Percentiles rank a stretch among this genome's conserved stretches.
phyloP scores from a whole-genome alignment of 2,888 invertebrate species.

The Liodrosophila aerea region DNA sequence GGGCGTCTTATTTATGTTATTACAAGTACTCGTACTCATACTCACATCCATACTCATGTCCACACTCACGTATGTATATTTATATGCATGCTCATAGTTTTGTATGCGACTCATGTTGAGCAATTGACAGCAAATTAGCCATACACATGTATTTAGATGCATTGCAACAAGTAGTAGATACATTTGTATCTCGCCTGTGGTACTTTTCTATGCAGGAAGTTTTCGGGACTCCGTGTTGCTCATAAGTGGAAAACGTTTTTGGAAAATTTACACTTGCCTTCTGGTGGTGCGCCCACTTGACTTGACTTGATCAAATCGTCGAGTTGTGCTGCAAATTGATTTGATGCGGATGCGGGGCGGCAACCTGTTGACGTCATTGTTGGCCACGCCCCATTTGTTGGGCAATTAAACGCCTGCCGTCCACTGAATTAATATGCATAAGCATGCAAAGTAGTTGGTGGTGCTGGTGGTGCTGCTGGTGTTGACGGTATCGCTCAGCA shows the following conservation, averaged over 20 bases:
- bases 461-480: slow-evolving; percentile 10
- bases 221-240: slow-evolving; percentile 15
- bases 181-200: slow-evolving; percentile 20
- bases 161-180: slow-evolving; percentile 16
- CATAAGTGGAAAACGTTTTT: slow-evolving; percentile 2
- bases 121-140: slow-evolving; percentile 59
- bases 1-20: slow-evolving; percentile 55
- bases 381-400: slow-evolving; percentile 72
- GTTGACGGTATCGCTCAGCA: slow-evolving; percentile 20
- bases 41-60: slow-evolving; percentile 9
- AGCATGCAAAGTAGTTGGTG: slow-evolving; percentile 35
- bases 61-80: neutral
- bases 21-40: slow-evolving; percentile 39
- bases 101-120: slow-evolving; percentile 34
- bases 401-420: slow-evolving; percentile 63
- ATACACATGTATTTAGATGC: slow-evolving; percentile 40
- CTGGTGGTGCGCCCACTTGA: slow-evolving; percentile 43
- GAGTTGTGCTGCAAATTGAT: slow-evolving; percentile 56
- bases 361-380: slow-evolving; percentile 70
- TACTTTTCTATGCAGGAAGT: slow-evolving; percentile 22
- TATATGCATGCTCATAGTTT: neutral
- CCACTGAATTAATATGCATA: slow-evolving; percentile 62
- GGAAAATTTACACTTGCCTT: slow-evolving; percentile 31
- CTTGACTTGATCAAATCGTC: slow-evolving; percentile 45
- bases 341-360: slow-evolving; percentile 63